Conservation (phyloP, 2,113 vertebrate species). For the Oxygymnocypris stewartii region DNA sequence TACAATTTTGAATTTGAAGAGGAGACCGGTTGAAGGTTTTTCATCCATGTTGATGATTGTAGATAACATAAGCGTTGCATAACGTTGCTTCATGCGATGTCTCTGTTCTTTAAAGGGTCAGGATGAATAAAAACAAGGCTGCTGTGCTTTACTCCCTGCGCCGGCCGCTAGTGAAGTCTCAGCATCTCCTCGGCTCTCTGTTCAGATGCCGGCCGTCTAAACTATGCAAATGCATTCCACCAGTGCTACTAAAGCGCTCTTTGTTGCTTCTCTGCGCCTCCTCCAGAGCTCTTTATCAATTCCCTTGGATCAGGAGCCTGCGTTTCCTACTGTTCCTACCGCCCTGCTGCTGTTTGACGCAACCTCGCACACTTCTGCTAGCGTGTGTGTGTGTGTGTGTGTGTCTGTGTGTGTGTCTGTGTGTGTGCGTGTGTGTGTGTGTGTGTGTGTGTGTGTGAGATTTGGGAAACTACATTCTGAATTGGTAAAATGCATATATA, state of each 20-base stretch:
- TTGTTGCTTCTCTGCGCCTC: constrained; percentile 77
- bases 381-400: too few relatives aligned
- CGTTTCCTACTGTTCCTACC: constrained; percentile 76
- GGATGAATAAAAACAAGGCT: constrained; percentile 38
- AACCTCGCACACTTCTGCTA: background rate
- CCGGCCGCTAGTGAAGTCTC: constrained; percentile 64
- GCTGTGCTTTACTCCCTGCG: constrained; percentile 47
- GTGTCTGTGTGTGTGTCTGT: too few relatives aligned
- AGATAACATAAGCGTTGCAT: background rate
- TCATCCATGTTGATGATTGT: background rate
- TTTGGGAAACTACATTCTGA: too few relatives aligned
- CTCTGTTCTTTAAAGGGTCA: background rate
- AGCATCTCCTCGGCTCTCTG: constrained; percentile 73
- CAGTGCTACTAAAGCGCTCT: constrained; percentile 79
- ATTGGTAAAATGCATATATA: too few relatives aligned
- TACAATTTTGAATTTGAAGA: background rate
- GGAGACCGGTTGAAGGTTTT: background rate
- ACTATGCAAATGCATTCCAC: constrained; percentile 80
- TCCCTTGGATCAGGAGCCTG: constrained; percentile 74
- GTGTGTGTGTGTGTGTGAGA: too few relatives aligned
- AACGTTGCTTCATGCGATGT: background rate
- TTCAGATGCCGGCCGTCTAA: constrained; percentile 78
- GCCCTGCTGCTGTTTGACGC: constrained; percentile 29
- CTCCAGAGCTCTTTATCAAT: constrained; percentile 78
- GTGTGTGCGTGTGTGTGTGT: too few relatives aligned